Percentiles rank a stretch among this genome's conserved stretches.
Conservation (phyloP, 2,888 invertebrate species). For the Ommatoiulus sabulosus region DNA sequence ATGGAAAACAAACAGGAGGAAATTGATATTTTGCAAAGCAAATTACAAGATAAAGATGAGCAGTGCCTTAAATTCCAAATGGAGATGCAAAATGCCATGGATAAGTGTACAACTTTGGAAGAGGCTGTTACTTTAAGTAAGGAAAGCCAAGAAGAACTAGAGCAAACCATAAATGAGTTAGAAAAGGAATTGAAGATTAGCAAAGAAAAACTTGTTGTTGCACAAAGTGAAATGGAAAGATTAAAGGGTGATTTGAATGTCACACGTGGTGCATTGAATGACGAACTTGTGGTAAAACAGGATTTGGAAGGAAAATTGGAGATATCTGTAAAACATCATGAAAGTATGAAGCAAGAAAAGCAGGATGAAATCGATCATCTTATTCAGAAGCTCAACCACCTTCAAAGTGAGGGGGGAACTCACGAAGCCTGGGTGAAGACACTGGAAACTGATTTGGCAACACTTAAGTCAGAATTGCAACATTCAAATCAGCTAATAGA, state of each 20-base stretch:
- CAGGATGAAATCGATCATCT: background rate
- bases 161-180: background rate
- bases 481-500: background rate
- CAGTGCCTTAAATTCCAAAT: background rate
- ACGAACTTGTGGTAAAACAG: background rate
- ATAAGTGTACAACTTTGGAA: background rate
- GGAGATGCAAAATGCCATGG: background rate
- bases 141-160: background rate
- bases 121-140: background rate
- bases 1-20: background rate
- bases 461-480: background rate
- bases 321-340: background rate
- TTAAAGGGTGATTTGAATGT: background rate
- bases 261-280: background rate
- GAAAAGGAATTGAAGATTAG: background rate
- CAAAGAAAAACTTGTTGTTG: background rate
- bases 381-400: background rate
- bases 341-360: background rate
- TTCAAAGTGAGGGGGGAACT: conserved; percentile 30
- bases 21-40: background rate
- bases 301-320: background rate
- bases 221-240: background rate
- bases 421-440: background rate
- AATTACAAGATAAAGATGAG: background rate
- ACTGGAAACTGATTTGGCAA: conserved; percentile 3